Evolutionary conservation across 2,888 invertebrate species (phyloP), one percentile per base, ranked within the genome.

Genomic region (Andrena bicolor): DNA sequence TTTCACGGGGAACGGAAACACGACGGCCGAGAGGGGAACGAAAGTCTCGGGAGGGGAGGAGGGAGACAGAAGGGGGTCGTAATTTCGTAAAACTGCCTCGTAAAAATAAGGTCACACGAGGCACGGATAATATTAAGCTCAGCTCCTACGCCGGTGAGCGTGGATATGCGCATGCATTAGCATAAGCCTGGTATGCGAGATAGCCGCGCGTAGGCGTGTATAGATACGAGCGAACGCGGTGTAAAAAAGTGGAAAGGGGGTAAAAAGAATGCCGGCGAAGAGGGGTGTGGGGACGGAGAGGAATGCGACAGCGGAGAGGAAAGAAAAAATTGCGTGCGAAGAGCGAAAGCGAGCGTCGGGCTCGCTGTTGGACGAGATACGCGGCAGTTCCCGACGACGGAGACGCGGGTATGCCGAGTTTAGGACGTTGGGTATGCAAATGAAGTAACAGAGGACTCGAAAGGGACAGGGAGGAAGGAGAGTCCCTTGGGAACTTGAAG

Each of bases 121-220:
- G 20, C 56, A 13, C 28, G 71, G 69, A 65, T 75, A 73, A 77
- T 76, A 84, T 80, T 82, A 78, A 82, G 71, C 76, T 4, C 23
- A 8, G 76, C 68, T 82, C 80, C 86, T 83, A 86, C 85, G 82
- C 80, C 80, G 61, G 72, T 78, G 83, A 70, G 51, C 68, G 61
- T 68, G 76, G 78, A 81, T 82, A 84, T 76, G 65, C 83, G 76
- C 79, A 61, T 80, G 83, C 83, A 90, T 90, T 89, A 87, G 88
- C 89, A 90, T 90, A 88, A 87, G 87, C 82, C 72, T 78, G 85
- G 88, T 82, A 87, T 88, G 85, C 83, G 77, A 82, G 84, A 87
- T 87, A 88, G 84, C 64, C 56, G 48, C 74, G 87, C 84, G 89
- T 88, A 82, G 89, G 88, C 87, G 88, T 86, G 60, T 68, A 51